Evolutionary conservation across 2,888 invertebrate species (phyloP), one percentile per base, ranked within the genome.

Genomic region (Spodoptera picta): DNA sequence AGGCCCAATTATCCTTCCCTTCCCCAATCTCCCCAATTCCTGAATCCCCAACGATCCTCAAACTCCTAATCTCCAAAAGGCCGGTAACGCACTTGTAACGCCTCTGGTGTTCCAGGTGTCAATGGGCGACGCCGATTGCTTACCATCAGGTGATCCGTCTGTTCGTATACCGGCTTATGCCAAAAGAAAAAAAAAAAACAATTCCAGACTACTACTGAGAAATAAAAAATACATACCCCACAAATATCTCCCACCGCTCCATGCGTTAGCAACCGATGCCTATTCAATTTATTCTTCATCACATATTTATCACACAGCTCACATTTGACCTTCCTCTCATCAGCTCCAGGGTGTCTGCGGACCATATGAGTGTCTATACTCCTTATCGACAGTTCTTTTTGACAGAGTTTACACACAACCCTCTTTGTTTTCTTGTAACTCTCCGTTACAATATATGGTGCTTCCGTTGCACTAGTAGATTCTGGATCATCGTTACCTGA

Each of bases 221-320:
- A 19, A 2, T 19, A 19, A 19, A 19, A 3, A 54, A 47, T 2
- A 85, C 89, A 65, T 63, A 91, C 91, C 65, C 76, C 73, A 43
- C 91, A 91, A 9, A 47, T 69, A 31, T 50, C 75, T 69, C 23
- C 68, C 14, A 60, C 12, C 0, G 19, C 53, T 0, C 83, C 84
- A 58, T 90, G 90, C 75, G 82, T 80, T 64, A 83, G 50, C 0
- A 36, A 52, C 19, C 61, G 53, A 63, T 91, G 91, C 0, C 84
- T 60, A 0, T 78, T 80, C 60, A 90, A 41, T 50, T 83, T 87
- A 0, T 73, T 71, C 9, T 66, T 83, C 49, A 83, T 36, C 0
- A 91, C 59, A 44, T 84, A 86, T 0, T 52, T 80, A 48, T 89
- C 84, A 11, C 91, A 91, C n/a, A 88, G 41, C 9, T 88, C 87